Evolutionary conservation across 2,113 vertebrate genomes (phyloP), one percentile per base, ranked within the genome.

Genomic region (Carassius gibelio): DNA sequence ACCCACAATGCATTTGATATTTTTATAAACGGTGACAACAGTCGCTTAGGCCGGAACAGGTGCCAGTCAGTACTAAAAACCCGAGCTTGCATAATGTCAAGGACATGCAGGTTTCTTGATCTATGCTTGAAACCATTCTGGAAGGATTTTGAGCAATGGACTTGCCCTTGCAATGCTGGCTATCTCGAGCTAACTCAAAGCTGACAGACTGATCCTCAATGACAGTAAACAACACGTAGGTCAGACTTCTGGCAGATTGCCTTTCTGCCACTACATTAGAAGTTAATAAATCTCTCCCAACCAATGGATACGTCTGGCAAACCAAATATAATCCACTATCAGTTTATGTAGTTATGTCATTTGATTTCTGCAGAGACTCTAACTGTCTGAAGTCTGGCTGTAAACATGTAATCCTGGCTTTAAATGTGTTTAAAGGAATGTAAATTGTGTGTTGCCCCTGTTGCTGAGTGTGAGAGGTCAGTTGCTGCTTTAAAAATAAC

Each of bases 1-100:
- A 86, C 30, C 5, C 50, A 86, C 59, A 85, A 85, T n/a, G 42
- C 34, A 81, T 78, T 77, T 88, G 85, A 87, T 82, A 66, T 74
- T 19, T 68, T 48, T 23, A 80, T 52, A n/a, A 59, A 84, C 64
- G 2, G 30, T 55, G 78, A 87, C 81, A 80, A 55, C 81, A 87
- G 85, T 88, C 34, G 69, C 11, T 86, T 52, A 59, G 84, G 85
- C 81, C 81, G 81, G 6, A 82, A 85, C 87, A 88, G 87, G 61
- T 83, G 76, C 66, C 48, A 75, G 66, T 30, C 10, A 0, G 42
- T 64, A 77, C 80, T 84, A 74, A 81, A 86, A 86, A 55, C 59
- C 45, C 3, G 10, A 6, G 26, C 82, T 62, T 19, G 50, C 66
- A 76, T 84, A 86, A 87, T 88, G 86, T 81, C 87, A 82, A 50